phyloP scores from a whole-genome alignment of 1,140 invertebrate genomes.

The Proales similis region DNA sequence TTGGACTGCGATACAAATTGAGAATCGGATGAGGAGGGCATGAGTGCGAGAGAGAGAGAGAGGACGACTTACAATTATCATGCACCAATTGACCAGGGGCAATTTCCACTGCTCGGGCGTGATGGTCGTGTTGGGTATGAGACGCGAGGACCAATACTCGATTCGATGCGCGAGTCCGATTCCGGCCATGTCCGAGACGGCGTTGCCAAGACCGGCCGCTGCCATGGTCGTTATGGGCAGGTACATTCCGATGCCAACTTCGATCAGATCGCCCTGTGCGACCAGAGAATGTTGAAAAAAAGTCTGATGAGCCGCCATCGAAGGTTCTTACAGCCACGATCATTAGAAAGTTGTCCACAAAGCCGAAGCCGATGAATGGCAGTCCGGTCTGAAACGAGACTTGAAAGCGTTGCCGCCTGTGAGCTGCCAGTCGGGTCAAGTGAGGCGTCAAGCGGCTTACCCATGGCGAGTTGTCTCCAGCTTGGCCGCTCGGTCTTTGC shows the following conservation, averaged over 20 bases:
- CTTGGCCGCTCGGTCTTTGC: neutral
- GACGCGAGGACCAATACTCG: constrained; percentile 53
- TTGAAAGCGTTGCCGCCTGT: no score
- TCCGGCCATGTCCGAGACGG: constrained; percentile 29
- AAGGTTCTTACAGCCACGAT: constrained; percentile 16
- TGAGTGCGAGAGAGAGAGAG: neutral
- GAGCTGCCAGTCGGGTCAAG: no score
- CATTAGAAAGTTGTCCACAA: constrained; percentile 39
- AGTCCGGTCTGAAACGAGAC: constrained; percentile 32
- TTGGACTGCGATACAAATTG: constrained; percentile 15
- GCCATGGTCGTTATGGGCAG: constrained; percentile 34
- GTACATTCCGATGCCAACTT: constrained; percentile 5
- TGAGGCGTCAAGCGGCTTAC: no score
- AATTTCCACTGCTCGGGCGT: constrained; percentile 33
- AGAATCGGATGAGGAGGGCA: no score
- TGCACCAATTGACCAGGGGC: constrained; percentile 1
- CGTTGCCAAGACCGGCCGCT: constrained; percentile 38
- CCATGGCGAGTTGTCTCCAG: constrained; percentile 21
- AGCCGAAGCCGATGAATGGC: constrained; percentile 38
- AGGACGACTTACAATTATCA: constrained; percentile 11
- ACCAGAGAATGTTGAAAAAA: neutral
- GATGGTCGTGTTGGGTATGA: constrained; percentile 12
- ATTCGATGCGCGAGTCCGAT: constrained; percentile 25
- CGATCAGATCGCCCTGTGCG: constrained; percentile 37
- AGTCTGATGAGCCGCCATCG: no score